Percentiles rank a stretch among this genome's conserved stretches.
phyloP scores from a whole-genome alignment of 1,140 invertebrate genomes.

The Daktulosphaira vitifoliae region DNA sequence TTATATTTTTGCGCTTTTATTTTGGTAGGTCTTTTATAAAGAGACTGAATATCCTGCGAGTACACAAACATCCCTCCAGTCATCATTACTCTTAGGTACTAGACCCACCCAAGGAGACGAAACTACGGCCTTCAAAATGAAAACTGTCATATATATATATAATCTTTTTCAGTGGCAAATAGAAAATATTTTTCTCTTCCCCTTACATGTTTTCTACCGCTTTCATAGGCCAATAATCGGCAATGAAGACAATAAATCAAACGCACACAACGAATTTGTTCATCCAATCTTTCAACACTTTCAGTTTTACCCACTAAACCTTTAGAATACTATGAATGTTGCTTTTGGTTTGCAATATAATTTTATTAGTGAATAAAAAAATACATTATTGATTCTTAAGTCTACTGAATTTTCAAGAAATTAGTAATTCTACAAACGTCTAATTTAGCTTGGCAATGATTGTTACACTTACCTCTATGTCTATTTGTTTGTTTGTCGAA shows the following conservation, averaged over 20 bases:
- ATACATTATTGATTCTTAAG: too few relatives aligned
- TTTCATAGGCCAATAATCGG: slow-evolving; percentile 25
- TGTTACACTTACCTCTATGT: slow-evolving; percentile 86
- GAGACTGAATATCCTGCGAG: not conserved
- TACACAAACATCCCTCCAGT: not conserved
- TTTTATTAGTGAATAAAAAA: too few relatives aligned
- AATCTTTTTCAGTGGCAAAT: not conserved
- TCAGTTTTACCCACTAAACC: too few relatives aligned
- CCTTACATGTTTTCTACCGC: not conserved
- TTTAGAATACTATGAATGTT: too few relatives aligned
- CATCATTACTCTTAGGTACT: slow-evolving; percentile 19
- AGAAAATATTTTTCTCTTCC: slow-evolving; percentile 13
- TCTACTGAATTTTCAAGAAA: too few relatives aligned
- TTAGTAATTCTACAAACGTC: too few relatives aligned
- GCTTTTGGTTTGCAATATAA: too few relatives aligned
- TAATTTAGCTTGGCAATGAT: too few relatives aligned
- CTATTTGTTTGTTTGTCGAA: slow-evolving; percentile 99
- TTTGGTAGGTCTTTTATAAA: slow-evolving; percentile 17
- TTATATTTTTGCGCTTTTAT: slow-evolving; percentile 3
- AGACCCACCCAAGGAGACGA: not conserved
- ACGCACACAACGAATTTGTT: slow-evolving; percentile 25
- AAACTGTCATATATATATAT: not conserved
- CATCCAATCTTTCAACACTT: too few relatives aligned
- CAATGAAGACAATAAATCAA: slow-evolving; percentile 22
- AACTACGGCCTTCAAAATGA: slow-evolving; percentile 12